Evolutionary conservation across 2,797 vertebrate genomes (phyloP), one percentile per base, ranked within the genome.

Genomic region (Sorex maritimensis): DNA sequence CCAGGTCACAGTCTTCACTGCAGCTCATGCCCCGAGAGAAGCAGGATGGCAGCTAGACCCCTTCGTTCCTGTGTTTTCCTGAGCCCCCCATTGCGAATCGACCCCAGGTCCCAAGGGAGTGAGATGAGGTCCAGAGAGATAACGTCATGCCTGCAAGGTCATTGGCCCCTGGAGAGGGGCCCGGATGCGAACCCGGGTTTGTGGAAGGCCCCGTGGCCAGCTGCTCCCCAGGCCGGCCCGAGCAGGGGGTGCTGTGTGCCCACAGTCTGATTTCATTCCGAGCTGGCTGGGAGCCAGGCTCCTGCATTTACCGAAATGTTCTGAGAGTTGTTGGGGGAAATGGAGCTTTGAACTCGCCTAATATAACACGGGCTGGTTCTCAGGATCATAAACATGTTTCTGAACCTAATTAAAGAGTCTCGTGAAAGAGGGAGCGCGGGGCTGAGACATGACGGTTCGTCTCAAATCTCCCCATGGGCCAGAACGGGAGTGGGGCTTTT

Each of bases 391-490:
- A 96, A 97, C 94, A 80, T 96, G 96, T 91, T 97, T 96, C 96
- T 95, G 96, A 96, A 93, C 95, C 96, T 96, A 94, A 96, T 96
- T 96, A 96, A 94, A 95, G 95, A 93, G 91, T 65, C 94, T 93
- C 49, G 74, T 94, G 96, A 93, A 93, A 95, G 94, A 78, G 88
- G n/a, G 38, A 69, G 90, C 72, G 91, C 72, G 17, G 85, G 81
- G 82, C 84, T 69, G 94, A 95, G 95, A 94, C 94, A 89, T 88
- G 94, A 93, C 52, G 71, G 94, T 94, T 94, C 46, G 81, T 95
- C 95, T 97, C 71, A 94, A 89, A 85, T 77, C 87, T 93, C 94
- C 95, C 94, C 1, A 28, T 94, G 92, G 95, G 94, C 94, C 94
- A 85, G 92, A 86, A 89, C 92, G 38, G 92, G 96, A 95, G 96